Conservation (phyloP, 2,113 vertebrate species). For the Pseudois nayaur region DNA sequence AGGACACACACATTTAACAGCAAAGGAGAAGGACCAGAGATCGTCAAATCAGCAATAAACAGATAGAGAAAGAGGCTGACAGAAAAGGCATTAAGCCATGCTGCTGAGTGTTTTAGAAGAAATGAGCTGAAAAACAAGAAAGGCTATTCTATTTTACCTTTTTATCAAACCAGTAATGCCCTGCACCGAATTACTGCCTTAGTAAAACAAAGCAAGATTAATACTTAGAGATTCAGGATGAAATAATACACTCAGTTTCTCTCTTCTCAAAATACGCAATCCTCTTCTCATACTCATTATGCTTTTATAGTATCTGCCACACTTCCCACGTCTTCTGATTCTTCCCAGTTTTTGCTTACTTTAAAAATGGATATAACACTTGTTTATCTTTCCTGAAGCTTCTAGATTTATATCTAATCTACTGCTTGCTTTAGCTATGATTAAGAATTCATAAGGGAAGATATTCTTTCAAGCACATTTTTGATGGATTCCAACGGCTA, state of each 20-base stretch:
- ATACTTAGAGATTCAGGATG: constrained; percentile 46
- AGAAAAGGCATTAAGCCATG: constrained; percentile 50
- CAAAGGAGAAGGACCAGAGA: constrained; percentile 71
- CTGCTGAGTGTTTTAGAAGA: background rate
- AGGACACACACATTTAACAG: constrained; percentile 79
- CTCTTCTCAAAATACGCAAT: constrained; percentile 30
- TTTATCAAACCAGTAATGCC: constrained; percentile 23
- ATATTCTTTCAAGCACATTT: constrained; percentile 51
- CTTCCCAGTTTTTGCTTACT: constrained; percentile 52
- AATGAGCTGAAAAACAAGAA: constrained; percentile 60
- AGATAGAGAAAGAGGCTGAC: constrained; percentile 56
- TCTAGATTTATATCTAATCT: constrained; percentile 60
- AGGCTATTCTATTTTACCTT: background rate
- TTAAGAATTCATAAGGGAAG: constrained; percentile 71
- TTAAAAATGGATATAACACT: constrained; percentile 50
- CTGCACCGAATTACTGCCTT: constrained; percentile 19
- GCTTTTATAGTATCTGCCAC: background rate
- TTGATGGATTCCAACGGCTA: constrained; percentile 31
- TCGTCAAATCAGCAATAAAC: constrained; percentile 79
- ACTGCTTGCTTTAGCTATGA: constrained; percentile 52
- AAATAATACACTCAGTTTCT: constrained; percentile 44
- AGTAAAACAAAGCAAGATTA: constrained; percentile 52
- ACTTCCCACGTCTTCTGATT: constrained; percentile 19
- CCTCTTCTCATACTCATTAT: background rate
- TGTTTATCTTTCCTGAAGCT: constrained; percentile 46